Base-by-base conservation (phyloP, 2,113 vertebrate genomes). In the Seriola aureovittata region DNA sequence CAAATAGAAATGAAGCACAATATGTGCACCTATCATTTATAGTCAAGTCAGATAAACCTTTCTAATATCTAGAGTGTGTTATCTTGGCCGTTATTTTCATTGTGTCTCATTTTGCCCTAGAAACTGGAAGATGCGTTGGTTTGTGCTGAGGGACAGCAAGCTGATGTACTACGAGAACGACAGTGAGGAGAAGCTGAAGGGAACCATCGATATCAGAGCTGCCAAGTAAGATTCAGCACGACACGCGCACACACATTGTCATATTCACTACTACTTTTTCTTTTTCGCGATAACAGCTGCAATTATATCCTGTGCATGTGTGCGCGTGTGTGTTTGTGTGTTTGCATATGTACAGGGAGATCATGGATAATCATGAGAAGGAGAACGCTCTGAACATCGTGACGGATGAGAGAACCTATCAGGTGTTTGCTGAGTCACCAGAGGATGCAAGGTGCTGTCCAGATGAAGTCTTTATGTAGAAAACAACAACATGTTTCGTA, bases 71-170 rank as follows among this genome's bases (percentile, higher is more conserved):
- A 7, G 16, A 23, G 14, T 62, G 17, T 2, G 19, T n/a, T n/a
- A 17, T 70, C 9, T 42, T 67, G 71, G 54, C 25, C 10, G 25
- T 71, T 55, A 11, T 82, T 73, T 65, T 85, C 11, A 83, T 83
- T 71, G 78, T 71, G 25, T 72, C 40, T 70, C 17, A 4, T 66
- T 84, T 40, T 14, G 0, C 63, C 23, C 8, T 29, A 96, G 97
- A 68, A 98, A 98, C 94, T 98, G 97, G 97, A 98, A 98, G 85
- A 97, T 97, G 90, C 97, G 97, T 75, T 98, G 97, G 97, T 98
- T 97, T 72, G 97, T 98, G 12, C 95, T 98, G 81, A 96, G 97
- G 17, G 97, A 97, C 62, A 95, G 91, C 48, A 97, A 97, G 76
- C 96, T 98, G 76, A 97, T 98, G 96, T 98, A 98, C 85, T 98